Conservation (phyloP, 2,113 vertebrate species). For the Rissa tridactyla region DNA sequence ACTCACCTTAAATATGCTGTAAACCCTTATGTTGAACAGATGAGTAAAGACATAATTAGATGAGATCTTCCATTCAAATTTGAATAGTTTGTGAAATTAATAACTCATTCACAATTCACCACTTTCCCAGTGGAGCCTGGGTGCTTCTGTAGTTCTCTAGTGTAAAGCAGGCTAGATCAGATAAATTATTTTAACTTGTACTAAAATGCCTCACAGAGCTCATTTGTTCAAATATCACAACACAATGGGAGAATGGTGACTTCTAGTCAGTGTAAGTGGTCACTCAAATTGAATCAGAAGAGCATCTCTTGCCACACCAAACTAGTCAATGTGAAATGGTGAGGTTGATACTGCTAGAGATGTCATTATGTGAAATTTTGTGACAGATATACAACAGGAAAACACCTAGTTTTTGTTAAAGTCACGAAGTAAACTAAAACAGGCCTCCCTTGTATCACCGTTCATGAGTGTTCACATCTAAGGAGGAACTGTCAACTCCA, state of each 20-base stretch:
- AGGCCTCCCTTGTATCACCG: not conserved
- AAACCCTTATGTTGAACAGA: not conserved
- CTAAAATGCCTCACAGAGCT: not conserved
- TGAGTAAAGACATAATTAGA: not conserved
- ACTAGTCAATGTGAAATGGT: not conserved
- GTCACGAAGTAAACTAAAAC: not conserved
- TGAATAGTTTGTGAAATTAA: not conserved
- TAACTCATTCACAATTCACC: not conserved
- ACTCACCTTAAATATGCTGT: not conserved
- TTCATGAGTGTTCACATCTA: not conserved
- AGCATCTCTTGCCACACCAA: not conserved
- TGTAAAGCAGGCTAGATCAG: not conserved
- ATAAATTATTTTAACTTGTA: not conserved
- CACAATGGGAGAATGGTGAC: not conserved
- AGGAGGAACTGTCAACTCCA: not conserved
- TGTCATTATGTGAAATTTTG: not conserved
- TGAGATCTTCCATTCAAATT: not conserved
- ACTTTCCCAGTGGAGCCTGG: not conserved
- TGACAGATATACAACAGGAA: not conserved
- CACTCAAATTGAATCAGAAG: not conserved
- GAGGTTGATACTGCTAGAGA: not conserved
- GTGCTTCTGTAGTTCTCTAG: not conserved
- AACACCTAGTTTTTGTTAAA: not conserved
- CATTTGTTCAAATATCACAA: not conserved
- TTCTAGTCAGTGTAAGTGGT: not conserved